phyloP scores from a whole-genome alignment of 1,140 invertebrate genomes.

The Drosophila punjabiensis region DNA sequence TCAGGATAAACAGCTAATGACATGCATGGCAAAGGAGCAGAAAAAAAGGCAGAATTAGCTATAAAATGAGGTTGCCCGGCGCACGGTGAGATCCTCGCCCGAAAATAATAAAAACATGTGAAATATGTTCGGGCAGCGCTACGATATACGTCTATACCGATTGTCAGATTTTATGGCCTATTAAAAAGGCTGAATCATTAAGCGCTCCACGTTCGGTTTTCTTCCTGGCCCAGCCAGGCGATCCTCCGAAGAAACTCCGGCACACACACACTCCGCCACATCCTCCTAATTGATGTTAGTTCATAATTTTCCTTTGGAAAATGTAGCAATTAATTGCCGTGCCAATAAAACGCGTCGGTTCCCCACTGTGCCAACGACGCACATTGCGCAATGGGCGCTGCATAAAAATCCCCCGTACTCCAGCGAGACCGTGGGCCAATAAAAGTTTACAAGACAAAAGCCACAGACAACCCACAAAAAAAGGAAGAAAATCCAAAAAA shows the following conservation, averaged over 20 bases:
- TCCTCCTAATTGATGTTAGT: constrained; percentile 83
- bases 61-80: constrained; percentile 58
- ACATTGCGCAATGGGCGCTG: constrained; percentile 75
- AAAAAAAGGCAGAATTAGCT: constrained; percentile 28
- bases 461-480: constrained; percentile 17
- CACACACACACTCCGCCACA: constrained; percentile 21
- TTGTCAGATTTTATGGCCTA: constrained; percentile 81
- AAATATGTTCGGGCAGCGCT: constrained; percentile 75
- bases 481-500: neutral
- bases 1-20: constrained; percentile 50
- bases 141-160: constrained; percentile 70
- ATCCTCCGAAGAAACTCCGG: neutral
- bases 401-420: constrained; percentile 39
- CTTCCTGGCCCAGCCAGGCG: constrained; percentile 37
- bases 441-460: constrained; percentile 80
- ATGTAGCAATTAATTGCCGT: constrained; percentile 83
- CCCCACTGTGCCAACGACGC: constrained; percentile 75
- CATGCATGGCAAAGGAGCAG: constrained; percentile 53
- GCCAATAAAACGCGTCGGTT: constrained; percentile 81
- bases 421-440: constrained; percentile 55
- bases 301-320: constrained; percentile 84
- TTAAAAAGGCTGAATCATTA: constrained; percentile 83
- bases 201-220: constrained; percentile 58
- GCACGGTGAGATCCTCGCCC: constrained; percentile 45
- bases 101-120: constrained; percentile 81